Evolutionary conservation across 1,140 invertebrate genomes (phyloP).

Genomic region (Papilio machaon): DNA sequence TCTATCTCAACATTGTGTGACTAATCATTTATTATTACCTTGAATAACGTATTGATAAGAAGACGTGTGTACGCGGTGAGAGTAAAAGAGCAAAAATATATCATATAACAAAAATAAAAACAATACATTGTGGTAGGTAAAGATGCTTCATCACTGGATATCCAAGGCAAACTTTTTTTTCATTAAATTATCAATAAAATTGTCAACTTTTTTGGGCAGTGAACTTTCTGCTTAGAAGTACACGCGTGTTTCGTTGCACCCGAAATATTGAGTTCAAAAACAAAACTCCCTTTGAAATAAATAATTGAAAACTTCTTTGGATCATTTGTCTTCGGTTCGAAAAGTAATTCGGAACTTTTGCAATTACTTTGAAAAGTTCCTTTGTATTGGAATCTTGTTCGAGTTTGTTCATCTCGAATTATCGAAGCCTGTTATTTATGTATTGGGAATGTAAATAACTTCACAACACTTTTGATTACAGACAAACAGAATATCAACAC

Average conservation of each 20-base stretch:
- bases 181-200: background rate
- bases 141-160: too few species aligned
- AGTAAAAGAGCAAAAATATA: too few species aligned
- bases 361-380: conserved; percentile 23
- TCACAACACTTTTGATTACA: conserved; percentile 1
- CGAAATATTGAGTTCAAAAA: background rate
- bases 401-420: conserved; percentile 5
- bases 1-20: background rate
- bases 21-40: background rate
- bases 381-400: conserved; percentile 24
- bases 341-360: conserved; percentile 28
- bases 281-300: conserved; percentile 15
- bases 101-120: too few species aligned
- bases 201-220: background rate
- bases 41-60: background rate
- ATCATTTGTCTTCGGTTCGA: conserved; percentile 16
- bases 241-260: background rate
- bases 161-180: too few species aligned
- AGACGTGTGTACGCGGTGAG: too few species aligned
- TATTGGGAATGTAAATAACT: conserved; percentile 12
- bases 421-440: conserved; percentile 19
- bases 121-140: too few species aligned
- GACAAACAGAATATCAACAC: background rate
- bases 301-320: conserved; percentile 19
- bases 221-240: background rate